phyloP scores from a whole-genome alignment of 2,113 vertebrate species.

The Agelaius tricolor region DNA sequence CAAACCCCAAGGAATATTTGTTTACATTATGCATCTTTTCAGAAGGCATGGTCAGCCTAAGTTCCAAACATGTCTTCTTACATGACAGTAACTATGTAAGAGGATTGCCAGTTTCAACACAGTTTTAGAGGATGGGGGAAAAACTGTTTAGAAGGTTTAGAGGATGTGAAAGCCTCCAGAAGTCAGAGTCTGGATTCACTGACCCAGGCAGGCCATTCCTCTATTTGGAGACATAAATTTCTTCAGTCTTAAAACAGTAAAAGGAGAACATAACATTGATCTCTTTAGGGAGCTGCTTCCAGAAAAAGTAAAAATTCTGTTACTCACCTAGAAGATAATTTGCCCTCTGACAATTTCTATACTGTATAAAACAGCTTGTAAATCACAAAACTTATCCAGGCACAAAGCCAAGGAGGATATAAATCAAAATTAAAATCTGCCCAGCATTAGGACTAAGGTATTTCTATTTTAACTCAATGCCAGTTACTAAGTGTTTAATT shows the following conservation, averaged over 20 bases:
- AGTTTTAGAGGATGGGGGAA: neutral
- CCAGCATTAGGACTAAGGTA: conserved; percentile 8
- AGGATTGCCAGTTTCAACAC: neutral
- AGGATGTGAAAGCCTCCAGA: neutral
- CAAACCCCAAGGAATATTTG: neutral
- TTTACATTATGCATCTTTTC: neutral
- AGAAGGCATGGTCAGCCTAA: neutral
- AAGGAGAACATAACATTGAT: neutral
- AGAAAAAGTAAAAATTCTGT: neutral
- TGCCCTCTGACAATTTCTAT: neutral
- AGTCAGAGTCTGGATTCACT: neutral
- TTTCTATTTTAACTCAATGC: conserved; percentile 30
- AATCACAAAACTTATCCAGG: conserved; percentile 21
- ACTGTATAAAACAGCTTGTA: neutral
- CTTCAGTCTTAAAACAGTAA: neutral
- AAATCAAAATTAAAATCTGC: conserved; percentile 44
- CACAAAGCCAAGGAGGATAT: conserved; percentile 20
- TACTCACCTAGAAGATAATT: neutral
- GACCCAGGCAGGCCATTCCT: neutral
- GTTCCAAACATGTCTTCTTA: neutral
- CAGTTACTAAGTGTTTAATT: conserved; percentile 50
- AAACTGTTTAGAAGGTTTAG: neutral
- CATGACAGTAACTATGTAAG: neutral
- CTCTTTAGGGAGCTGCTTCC: neutral
- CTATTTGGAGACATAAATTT: neutral